Evolutionary conservation across 2,113 vertebrate genomes (phyloP).

Genomic region (Talpa occidentalis): DNA sequence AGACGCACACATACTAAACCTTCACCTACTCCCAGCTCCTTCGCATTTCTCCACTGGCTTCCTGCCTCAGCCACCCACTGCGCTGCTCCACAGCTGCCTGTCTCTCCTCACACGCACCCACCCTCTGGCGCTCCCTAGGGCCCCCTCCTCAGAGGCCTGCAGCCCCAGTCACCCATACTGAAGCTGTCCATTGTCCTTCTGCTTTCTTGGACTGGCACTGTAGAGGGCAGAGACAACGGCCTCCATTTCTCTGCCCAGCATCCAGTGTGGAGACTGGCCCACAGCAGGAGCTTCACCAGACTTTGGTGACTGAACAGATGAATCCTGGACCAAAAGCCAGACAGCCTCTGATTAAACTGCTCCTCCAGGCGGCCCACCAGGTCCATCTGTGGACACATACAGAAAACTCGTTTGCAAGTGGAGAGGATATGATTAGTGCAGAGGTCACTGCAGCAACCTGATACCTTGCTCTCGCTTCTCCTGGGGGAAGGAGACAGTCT

Average conservation of each 20-base stretch:
- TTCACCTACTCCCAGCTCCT: background rate
- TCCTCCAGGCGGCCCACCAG: background rate
- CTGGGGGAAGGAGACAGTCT: fast-evolving
- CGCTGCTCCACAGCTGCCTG: background rate
- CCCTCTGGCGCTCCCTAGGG: background rate
- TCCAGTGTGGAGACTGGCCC: background rate
- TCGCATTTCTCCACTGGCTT: background rate
- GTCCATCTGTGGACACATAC: background rate
- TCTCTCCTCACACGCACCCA: background rate
- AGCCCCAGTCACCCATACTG: background rate
- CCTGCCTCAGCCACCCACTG: background rate
- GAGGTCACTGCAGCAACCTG: background rate
- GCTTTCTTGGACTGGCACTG: background rate
- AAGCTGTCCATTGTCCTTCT: background rate
- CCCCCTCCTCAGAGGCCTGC: background rate
- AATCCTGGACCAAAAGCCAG: background rate
- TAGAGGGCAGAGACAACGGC: background rate
- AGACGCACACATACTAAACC: background rate
- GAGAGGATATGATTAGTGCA: background rate
- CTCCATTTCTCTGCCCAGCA: background rate
- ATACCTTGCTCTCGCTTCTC: background rate
- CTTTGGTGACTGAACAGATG: background rate
- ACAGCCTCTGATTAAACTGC: background rate
- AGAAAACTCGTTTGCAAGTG: background rate
- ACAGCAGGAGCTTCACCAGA: background rate